Evolutionary conservation across 1,140 invertebrate genomes (phyloP).

Genomic region (Drosophila obscura): DNA sequence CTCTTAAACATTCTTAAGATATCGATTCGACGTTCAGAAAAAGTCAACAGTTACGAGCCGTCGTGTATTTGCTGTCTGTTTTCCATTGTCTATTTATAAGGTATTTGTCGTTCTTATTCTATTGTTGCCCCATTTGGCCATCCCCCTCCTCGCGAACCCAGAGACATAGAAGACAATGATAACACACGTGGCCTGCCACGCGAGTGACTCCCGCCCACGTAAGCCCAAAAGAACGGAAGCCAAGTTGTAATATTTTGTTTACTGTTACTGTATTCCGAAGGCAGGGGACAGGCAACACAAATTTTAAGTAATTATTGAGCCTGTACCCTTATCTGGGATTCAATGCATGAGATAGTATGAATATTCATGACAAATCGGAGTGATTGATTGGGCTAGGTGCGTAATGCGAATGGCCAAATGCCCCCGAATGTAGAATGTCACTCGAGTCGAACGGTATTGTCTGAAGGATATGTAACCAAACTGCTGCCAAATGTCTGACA

Average conservation of each 20-base stretch:
- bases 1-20: too few species aligned
- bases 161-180: constrained; percentile 34
- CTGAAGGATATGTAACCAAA: not conserved
- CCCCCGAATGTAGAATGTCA: not conserved
- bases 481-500: constrained; percentile 14
- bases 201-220: constrained; percentile 8
- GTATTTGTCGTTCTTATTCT: constrained; percentile 37
- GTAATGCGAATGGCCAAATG: not conserved
- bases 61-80: constrained; percentile 15
- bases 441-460: not conserved
- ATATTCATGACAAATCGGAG: not conserved
- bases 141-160: constrained; percentile 10
- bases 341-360: constrained; percentile 3
- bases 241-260: not conserved
- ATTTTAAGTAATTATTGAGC: constrained; percentile 20
- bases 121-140: constrained; percentile 11
- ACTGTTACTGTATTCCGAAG: too few species aligned
- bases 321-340: constrained; percentile 15
- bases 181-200: constrained; percentile 62
- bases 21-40: too few species aligned
- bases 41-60: too few species aligned
- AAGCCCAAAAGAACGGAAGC: constrained; percentile 1
- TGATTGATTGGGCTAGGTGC: constrained; percentile 12
- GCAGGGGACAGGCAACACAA: not conserved
- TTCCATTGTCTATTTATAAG: constrained; percentile 35